Conservation (phyloP, 2,888 invertebrate genomes). For the Chymomyza caudatula region DNA sequence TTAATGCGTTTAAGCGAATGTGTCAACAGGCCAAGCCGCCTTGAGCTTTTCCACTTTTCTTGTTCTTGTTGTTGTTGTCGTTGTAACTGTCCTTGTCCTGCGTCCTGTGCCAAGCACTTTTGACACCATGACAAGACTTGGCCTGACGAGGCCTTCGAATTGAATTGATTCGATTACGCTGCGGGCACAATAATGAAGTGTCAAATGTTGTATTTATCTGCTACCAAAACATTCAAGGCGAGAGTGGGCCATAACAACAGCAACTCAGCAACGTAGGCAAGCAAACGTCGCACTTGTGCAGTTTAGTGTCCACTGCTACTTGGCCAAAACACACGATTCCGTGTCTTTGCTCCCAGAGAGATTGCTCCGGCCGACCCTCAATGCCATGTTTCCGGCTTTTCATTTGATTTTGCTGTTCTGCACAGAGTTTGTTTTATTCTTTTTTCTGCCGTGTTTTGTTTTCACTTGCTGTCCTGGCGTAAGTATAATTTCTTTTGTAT, state of each 20-base stretch:
- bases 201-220: constrained; percentile 70
- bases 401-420: constrained; percentile 52
- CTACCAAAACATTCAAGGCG: constrained; percentile 23
- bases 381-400: constrained; percentile 65
- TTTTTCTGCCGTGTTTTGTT: constrained; percentile 38
- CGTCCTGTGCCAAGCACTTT: constrained; percentile 37
- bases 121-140: constrained; percentile 51
- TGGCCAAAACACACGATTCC: constrained; percentile 30
- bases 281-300: constrained; percentile 45
- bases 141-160: constrained; percentile 32
- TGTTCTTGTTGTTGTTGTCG: not conserved
- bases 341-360: not conserved
- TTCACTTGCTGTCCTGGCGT: constrained; percentile 32
- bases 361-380: constrained; percentile 7
- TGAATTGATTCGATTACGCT: constrained; percentile 73
- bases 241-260: not conserved
- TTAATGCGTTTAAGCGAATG: constrained; percentile 73
- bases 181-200: constrained; percentile 74
- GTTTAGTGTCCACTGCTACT: constrained; percentile 31
- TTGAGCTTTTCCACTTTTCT: constrained; percentile 39
- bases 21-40: constrained; percentile 71
- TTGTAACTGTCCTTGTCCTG: not conserved
- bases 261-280: constrained; percentile 37
- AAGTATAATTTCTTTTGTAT: constrained; percentile 67
- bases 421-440: not conserved